A percentile compares a stretch with the other conserved stretches of the same genome.
These are phyloP conservation scores for Fistularia tabacaria DNA, from an alignment of 2,797 vertebrate genomes.

Conservation along the genomic window DNA sequence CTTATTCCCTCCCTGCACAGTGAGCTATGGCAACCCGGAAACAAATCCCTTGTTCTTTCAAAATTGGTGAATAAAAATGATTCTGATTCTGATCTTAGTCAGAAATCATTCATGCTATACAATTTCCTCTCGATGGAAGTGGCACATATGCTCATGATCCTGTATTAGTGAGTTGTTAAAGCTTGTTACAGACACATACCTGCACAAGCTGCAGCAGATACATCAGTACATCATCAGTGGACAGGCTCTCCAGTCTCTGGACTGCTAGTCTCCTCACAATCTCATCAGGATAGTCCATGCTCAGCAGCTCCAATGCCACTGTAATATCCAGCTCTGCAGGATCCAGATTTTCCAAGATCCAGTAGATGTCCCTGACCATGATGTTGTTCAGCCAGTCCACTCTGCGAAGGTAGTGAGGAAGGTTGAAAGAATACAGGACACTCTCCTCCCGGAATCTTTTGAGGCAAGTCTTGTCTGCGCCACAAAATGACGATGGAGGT, in stretches of 20 bases:
- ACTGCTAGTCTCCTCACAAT: conserved; percentile 71
- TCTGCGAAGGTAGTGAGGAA: conserved; percentile 70
- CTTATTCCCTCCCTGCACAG: too few relatives aligned
- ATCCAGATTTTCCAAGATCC: conserved; percentile 69
- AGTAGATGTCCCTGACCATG: conserved; percentile 73
- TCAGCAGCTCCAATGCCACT: conserved; percentile 76
- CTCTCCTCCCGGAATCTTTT: conserved; percentile 64
- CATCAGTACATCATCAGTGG: conserved; percentile 72
- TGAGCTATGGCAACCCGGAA: too few relatives aligned
- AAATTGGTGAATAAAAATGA: too few relatives aligned
- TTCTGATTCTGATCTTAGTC: too few relatives aligned
- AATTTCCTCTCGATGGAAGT: neutral
- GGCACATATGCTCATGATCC: too few relatives aligned
- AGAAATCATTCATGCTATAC: too few relatives aligned
- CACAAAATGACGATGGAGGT: neutral
- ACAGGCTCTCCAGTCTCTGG: conserved; percentile 70
- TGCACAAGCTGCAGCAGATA: conserved; percentile 81
- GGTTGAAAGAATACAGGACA: conserved; percentile 63
- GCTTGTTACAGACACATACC: conserved; percentile 46
- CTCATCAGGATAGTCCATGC: conserved; percentile 73
- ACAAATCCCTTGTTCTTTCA: too few relatives aligned
- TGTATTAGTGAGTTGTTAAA: too few relatives aligned
- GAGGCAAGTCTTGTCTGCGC: conserved; percentile 25
- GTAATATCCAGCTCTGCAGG: conserved; percentile 68
- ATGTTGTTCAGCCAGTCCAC: conserved; percentile 70